phyloP scores from a whole-genome alignment of 2,888 invertebrate genomes.

The Dasypogon diadema region DNA sequence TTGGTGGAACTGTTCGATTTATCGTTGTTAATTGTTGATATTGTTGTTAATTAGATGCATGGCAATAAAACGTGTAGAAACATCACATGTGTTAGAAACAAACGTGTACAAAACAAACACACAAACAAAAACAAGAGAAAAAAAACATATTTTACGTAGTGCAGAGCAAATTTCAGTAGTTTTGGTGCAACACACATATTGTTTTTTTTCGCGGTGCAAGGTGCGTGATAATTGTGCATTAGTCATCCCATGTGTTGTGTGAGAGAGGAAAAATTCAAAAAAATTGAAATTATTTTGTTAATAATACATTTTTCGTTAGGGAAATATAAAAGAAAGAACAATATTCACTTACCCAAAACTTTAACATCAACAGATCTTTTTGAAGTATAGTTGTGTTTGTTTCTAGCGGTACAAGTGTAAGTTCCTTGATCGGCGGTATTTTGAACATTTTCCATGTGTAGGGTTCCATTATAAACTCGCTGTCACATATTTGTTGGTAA shows the following conservation, averaged over 20 bases:
- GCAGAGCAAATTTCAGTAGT: not conserved
- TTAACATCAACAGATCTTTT: conserved; percentile 80
- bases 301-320: not conserved
- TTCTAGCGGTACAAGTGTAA: conserved; percentile 89
- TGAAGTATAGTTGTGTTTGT: conserved; percentile 83
- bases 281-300: not conserved
- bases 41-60: no score
- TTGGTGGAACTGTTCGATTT: conserved; percentile 75
- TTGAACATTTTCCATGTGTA: conserved; percentile 87
- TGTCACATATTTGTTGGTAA: conserved; percentile 89
- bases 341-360: conserved; percentile 75
- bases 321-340: no score
- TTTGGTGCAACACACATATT: not conserved
- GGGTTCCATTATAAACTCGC: conserved; percentile 85
- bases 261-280: conserved; percentile 1
- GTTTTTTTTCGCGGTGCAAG: not conserved
- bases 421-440: conserved; percentile 87
- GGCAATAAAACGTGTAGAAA: no score
- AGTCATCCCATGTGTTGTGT: not conserved
- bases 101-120: not conserved
- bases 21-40: no score
- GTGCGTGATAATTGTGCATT: not conserved
- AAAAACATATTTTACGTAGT: no score
- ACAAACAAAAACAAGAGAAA: not conserved
- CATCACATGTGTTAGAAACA: not conserved